These are phyloP conservation scores for Eulimnadia texana DNA, from an alignment of 1,140 invertebrate genomes.

Conservation along the genomic window DNA sequence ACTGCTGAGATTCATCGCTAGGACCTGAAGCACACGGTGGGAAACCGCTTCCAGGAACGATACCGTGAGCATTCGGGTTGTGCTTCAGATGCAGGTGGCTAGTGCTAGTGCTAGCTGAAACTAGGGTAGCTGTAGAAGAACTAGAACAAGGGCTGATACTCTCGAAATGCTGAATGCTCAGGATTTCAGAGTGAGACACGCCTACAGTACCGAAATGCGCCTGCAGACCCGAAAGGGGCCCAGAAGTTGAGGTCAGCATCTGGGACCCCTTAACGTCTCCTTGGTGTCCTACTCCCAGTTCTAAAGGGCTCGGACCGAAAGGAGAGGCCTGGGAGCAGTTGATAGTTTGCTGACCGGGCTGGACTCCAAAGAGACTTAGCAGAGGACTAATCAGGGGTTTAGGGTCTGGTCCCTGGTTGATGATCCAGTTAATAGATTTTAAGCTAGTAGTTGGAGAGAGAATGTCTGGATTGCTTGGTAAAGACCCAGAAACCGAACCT, in stretches of 20 bases:
- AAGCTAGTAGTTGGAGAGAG: conserved; percentile 17
- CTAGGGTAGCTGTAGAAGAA: too few species aligned
- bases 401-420: conserved; percentile 27
- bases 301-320: too few species aligned
- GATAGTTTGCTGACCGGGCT: conserved; percentile 22
- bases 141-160: not conserved
- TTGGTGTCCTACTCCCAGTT: too few species aligned
- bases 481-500: conserved; percentile 16
- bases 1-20: not conserved
- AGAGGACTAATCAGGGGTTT: conserved; percentile 42
- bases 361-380: conserved; percentile 32
- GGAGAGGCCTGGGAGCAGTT: conserved; percentile 24
- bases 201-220: not conserved
- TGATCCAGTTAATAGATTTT: conserved; percentile 14
- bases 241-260: not conserved
- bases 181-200: not conserved
- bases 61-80: not conserved
- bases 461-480: conserved; percentile 21
- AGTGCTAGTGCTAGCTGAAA: not conserved
- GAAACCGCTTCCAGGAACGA: not conserved
- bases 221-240: not conserved
- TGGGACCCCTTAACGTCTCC: not conserved
- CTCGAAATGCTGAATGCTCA: not conserved
- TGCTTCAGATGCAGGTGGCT: not conserved
- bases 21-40: not conserved